Conservation (phyloP, 2,888 invertebrate species). For the Microplitis manilae region DNA sequence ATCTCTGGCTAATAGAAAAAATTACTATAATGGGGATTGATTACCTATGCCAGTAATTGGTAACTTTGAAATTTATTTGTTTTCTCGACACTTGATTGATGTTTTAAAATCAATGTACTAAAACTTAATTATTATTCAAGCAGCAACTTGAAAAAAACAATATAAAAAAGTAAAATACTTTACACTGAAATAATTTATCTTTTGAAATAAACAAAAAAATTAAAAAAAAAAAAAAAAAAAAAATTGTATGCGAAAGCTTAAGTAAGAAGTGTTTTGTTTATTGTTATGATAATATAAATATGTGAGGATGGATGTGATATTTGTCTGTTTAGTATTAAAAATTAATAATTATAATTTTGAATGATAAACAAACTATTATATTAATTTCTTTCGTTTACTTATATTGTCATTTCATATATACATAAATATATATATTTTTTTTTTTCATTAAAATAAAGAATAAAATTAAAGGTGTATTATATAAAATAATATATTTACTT, state of each 20-base stretch:
- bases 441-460: background rate
- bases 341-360: background rate
- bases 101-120: background rate
- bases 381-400: background rate
- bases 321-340: background rate
- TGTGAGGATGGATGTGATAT: background rate
- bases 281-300: background rate
- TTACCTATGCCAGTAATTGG: background rate
- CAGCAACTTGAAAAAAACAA: background rate
- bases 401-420: background rate
- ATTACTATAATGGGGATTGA: background rate
- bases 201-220: background rate
- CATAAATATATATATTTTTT: background rate
- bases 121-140: background rate
- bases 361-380: background rate
- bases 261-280: background rate
- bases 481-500: background rate
- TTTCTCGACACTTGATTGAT: background rate
- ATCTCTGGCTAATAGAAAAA: background rate
- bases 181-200: conserved; percentile 1
- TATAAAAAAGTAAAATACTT: background rate
- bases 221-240: background rate
- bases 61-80: background rate
- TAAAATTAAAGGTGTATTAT: background rate
- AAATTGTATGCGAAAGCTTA: background rate